A percentile compares a stretch with the other conserved stretches of the same genome.
These are phyloP conservation scores for Pangasianodon hypophthalmus DNA, from an alignment of 2,113 vertebrate species.

Conservation along the genomic window DNA sequence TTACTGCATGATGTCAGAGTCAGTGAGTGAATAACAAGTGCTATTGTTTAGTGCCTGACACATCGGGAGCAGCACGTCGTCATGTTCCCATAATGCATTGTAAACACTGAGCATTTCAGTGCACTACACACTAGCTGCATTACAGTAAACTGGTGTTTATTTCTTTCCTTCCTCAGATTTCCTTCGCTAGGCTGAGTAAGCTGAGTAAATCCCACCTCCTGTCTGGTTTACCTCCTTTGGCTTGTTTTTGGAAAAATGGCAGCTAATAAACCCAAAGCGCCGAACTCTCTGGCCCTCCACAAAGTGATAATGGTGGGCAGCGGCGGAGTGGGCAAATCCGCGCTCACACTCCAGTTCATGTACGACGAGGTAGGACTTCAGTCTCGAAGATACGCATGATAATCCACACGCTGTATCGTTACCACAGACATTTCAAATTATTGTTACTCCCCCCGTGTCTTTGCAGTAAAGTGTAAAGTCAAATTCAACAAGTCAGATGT, in stretches of 20 bases:
- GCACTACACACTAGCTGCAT: not conserved
- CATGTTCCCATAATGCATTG: not conserved
- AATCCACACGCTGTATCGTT: not conserved
- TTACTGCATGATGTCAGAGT: constrained; percentile 42
- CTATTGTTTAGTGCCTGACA: constrained; percentile 49
- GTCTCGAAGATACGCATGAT: no score
- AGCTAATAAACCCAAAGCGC: constrained; percentile 83
- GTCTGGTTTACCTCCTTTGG: constrained; percentile 9
- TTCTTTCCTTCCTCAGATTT: not conserved
- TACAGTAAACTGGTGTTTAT: not conserved
- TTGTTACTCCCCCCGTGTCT: no score
- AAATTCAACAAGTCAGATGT: not conserved
- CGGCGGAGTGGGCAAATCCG: constrained; percentile 87
- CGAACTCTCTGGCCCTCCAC: constrained; percentile 85
- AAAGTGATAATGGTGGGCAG: constrained; percentile 93
- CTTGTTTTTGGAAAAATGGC: constrained; percentile 72
- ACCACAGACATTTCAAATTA: not conserved
- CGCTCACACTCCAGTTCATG: constrained; percentile 88
- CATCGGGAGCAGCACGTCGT: not conserved
- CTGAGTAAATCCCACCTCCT: not conserved
- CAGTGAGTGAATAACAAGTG: constrained; percentile 31
- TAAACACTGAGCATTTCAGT: not conserved
- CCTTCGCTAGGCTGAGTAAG: not conserved
- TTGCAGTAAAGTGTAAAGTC: not conserved
- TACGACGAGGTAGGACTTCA: constrained; percentile 87